Conservation (phyloP, 2,113 vertebrate species). For the Axis porcinus region DNA sequence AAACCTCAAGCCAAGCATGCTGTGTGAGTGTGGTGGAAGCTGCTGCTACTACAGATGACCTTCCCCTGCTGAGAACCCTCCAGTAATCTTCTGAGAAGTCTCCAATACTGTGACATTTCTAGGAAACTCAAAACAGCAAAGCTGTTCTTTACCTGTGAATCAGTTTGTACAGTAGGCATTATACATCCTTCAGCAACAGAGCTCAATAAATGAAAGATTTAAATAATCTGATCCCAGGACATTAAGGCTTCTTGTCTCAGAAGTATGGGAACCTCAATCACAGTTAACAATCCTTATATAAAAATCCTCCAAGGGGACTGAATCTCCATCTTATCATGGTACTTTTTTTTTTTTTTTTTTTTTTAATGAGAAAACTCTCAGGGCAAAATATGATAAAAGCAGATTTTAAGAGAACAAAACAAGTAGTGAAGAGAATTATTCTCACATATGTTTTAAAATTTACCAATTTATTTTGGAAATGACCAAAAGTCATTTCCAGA, state of each 20-base stretch:
- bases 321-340: neutral
- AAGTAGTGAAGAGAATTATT: neutral
- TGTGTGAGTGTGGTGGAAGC: neutral
- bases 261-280: neutral
- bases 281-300: neutral
- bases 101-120: neutral
- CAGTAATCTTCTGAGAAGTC: neutral
- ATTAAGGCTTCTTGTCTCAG: slow-evolving; percentile 21
- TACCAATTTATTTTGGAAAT: neutral
- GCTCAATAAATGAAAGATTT: slow-evolving; percentile 70
- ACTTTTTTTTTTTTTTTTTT: neutral
- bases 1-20: neutral
- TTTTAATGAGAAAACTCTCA: neutral
- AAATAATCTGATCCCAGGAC: slow-evolving; percentile 69
- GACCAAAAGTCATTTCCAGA: neutral
- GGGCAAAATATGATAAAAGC: neutral
- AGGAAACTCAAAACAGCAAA: neutral
- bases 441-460: neutral
- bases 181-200: neutral
- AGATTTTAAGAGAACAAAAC: neutral
- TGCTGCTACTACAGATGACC: too few relatives aligned
- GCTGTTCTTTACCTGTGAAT: slow-evolving; percentile 19
- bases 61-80: neutral
- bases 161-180: slow-evolving; percentile 56
- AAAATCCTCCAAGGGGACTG: neutral